Conservation (phyloP, 1,140 invertebrate species). For the Bombus picipes region DNA sequence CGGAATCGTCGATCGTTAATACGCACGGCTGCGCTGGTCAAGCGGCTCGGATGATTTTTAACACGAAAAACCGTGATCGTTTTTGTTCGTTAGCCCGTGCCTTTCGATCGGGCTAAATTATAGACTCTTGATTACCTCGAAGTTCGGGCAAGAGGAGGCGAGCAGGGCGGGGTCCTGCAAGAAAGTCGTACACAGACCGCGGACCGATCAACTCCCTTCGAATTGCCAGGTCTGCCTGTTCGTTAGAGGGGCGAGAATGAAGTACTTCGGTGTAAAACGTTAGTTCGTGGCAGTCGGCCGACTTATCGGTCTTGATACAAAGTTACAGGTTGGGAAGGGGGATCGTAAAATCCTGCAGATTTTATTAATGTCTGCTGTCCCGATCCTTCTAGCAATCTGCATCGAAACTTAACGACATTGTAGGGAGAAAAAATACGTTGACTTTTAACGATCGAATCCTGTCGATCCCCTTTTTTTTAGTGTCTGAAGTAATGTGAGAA, state of each 20-base stretch:
- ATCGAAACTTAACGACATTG: conserved; percentile 7
- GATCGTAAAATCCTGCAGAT: conserved; percentile 22
- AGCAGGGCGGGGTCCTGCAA: conserved; percentile 43
- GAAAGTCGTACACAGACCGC: conserved; percentile 60
- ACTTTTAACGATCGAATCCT: conserved; percentile 21
- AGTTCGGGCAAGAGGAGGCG: conserved; percentile 55
- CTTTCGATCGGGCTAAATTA: conserved; percentile 83
- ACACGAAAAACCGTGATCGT: conserved; percentile 81
- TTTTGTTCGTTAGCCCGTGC: conserved; percentile 82
- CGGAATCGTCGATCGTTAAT: conserved; percentile 81
- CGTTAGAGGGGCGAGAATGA: conserved; percentile 54
- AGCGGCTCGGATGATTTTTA: conserved; percentile 77
- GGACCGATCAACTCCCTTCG: conserved; percentile 28
- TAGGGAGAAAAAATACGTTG: not conserved
- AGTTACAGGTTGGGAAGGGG: conserved; percentile 9
- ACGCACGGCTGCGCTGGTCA: conserved; percentile 25
- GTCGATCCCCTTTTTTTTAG: not conserved
- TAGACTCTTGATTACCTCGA: conserved; percentile 82
- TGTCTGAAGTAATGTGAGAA: not conserved
- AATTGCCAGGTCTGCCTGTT: conserved; percentile 23
- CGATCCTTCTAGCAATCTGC: conserved; percentile 10
- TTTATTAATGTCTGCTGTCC: conserved; percentile 24
- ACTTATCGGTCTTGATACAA: conserved; percentile 38
- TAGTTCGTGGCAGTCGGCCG: conserved; percentile 34
- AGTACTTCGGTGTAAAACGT: conserved; percentile 43